A percentile compares a stretch with the other conserved stretches of the same genome.
Conservation (phyloP, 1,140 invertebrate genomes). For the Delia radicum region DNA sequence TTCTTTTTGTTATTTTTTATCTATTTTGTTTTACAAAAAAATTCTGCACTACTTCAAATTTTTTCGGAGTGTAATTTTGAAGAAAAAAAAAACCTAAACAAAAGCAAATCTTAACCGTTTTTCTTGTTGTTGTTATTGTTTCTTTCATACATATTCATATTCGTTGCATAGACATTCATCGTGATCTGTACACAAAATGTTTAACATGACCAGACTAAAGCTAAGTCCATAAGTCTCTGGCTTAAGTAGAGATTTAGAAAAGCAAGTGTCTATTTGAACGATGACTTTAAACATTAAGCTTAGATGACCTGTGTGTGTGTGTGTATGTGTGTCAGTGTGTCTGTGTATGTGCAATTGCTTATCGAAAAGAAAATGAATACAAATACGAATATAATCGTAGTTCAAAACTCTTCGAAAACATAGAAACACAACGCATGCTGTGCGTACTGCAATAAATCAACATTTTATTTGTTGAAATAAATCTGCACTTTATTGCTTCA, state of each 20-base stretch:
- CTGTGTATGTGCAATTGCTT: neutral
- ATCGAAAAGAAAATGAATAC: neutral
- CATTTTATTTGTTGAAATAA: slow-evolving; percentile 33
- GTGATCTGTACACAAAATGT: slow-evolving; percentile 17
- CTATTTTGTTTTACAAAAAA: too few species aligned
- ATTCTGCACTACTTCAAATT: too few species aligned
- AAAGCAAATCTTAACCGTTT: slow-evolving; percentile 15
- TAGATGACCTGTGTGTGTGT: slow-evolving; percentile 10
- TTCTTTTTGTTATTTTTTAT: too few species aligned
- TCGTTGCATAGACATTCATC: neutral
- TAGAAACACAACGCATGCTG: slow-evolving; percentile 22
- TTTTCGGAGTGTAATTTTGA: neutral
- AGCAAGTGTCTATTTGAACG: slow-evolving; percentile 22
- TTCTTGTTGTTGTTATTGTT: neutral
- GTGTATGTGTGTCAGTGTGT: neutral
- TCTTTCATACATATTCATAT: neutral
- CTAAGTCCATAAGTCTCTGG: neutral
- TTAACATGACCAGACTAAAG: neutral
- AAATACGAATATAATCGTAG: neutral
- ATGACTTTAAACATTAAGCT: slow-evolving; percentile 19
- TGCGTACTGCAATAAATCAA: slow-evolving; percentile 31
- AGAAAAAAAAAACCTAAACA: neutral
- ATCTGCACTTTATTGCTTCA: slow-evolving; percentile 29
- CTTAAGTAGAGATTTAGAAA: slow-evolving; percentile 2
- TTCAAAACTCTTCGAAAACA: neutral